Percentiles rank a stretch among this genome's conserved stretches.
Conservation (phyloP, 1,140 invertebrate species). For the Conus betulinus region DNA sequence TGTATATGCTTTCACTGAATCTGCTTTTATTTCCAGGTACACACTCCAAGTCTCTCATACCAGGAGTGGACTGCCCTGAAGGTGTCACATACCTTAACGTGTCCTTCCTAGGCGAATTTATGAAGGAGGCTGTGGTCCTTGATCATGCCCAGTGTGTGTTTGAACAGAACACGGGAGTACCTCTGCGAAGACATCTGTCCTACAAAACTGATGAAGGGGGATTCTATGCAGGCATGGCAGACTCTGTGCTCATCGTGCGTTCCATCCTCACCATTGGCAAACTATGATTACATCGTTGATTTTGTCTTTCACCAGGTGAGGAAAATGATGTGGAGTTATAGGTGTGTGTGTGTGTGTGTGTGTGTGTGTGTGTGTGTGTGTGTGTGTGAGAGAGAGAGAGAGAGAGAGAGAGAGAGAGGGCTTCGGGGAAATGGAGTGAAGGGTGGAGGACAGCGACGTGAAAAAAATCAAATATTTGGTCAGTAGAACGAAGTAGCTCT, state of each 20-base stretch:
- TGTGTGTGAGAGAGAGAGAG: no score
- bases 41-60: constrained; percentile 44
- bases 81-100: constrained; percentile 54
- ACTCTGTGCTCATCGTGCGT: constrained; percentile 60
- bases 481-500: no score
- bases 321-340: background rate
- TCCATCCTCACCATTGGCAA: constrained; percentile 59
- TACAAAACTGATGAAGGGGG: constrained; percentile 34
- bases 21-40: constrained; percentile 19
- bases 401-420: no score
- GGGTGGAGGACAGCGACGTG: no score
- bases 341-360: no score
- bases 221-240: constrained; percentile 62
- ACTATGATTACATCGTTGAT: constrained; percentile 71
- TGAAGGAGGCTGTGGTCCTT: constrained; percentile 34
- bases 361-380: background rate
- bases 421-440: no score
- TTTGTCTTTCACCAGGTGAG: constrained; percentile 63
- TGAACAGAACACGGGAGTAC: constrained; percentile 65
- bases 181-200: constrained; percentile 60
- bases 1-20: background rate
- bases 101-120: constrained; percentile 45
- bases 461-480: no score
- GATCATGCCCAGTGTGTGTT: constrained; percentile 64
- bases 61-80: constrained; percentile 62